Percentiles rank a stretch among this genome's conserved stretches.
These are phyloP conservation scores for Tursiops truncatus DNA, from an alignment of 2,113 vertebrate species.

Conservation along the genomic window DNA sequence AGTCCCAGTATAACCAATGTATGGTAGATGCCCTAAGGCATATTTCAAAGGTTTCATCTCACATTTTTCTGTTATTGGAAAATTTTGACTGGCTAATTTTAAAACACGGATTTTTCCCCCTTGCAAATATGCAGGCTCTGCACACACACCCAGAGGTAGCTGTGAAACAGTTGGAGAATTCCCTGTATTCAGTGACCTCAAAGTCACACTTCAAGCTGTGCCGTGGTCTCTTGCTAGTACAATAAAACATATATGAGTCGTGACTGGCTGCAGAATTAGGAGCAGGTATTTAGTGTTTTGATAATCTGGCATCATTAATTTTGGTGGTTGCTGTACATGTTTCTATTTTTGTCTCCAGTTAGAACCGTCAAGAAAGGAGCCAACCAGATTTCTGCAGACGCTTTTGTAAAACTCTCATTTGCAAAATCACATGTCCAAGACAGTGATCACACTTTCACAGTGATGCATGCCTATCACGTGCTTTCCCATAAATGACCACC, in stretches of 20 bases:
- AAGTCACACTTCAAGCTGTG: constrained; percentile 55
- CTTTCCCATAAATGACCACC: constrained; percentile 54
- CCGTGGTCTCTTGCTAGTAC: constrained; percentile 43
- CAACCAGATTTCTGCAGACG: constrained; percentile 31
- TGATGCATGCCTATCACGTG: background rate
- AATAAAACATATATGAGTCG: constrained; percentile 45
- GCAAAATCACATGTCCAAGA: constrained; percentile 56
- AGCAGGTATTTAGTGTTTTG: constrained; percentile 70
- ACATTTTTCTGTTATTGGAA: constrained; percentile 60
- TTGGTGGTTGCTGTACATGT: constrained; percentile 19
- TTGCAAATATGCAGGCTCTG: constrained; percentile 20
- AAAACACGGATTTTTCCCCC: background rate
- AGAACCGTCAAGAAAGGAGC: constrained; percentile 15
- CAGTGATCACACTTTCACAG: background rate
- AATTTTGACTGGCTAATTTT: constrained; percentile 61
- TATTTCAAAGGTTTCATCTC: constrained; percentile 10
- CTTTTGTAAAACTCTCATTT: constrained; percentile 56
- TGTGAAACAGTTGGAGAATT: constrained; percentile 65
- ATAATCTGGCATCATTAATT: constrained; percentile 69
- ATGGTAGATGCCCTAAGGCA: background rate
- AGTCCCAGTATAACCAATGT: background rate
- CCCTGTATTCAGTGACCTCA: constrained; percentile 58
- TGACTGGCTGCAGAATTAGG: constrained; percentile 54
- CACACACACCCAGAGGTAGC: constrained; percentile 19
- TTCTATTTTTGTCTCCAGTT: constrained; percentile 71